A percentile compares a stretch with the other conserved stretches of the same genome.
These are phyloP conservation scores for Himantopus leucocephalus DNA, from an alignment of 2,113 vertebrate species.

Conservation along the genomic window DNA sequence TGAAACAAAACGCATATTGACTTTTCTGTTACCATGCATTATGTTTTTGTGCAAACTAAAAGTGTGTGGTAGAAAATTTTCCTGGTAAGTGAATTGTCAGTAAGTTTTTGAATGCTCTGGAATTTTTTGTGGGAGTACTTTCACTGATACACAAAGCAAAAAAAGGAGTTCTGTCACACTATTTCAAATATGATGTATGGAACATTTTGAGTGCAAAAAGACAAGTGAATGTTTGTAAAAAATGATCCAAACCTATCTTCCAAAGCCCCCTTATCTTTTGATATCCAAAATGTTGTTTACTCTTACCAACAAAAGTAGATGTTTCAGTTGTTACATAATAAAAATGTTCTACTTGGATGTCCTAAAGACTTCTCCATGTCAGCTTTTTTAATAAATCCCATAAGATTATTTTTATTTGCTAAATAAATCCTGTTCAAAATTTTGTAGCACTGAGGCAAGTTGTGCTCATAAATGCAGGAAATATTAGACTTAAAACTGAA, in stretches of 20 bases:
- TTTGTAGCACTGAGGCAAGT: not conserved
- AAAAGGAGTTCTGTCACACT: not conserved
- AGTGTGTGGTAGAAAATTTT: not conserved
- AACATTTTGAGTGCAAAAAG: not conserved
- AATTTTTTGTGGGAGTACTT: not conserved
- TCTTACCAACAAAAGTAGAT: not conserved
- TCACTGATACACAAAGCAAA: not conserved
- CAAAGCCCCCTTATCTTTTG: not conserved
- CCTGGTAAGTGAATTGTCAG: not conserved
- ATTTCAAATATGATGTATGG: not conserved
- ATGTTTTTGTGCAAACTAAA: not conserved
- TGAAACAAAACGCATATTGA: not conserved
- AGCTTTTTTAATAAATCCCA: not conserved
- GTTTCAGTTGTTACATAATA: not conserved
- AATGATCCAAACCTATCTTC: not conserved
- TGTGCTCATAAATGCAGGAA: not conserved
- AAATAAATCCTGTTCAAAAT: not conserved
- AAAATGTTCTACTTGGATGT: not conserved
- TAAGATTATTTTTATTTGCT: not conserved
- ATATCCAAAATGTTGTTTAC: not conserved
- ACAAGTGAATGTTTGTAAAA: not conserved
- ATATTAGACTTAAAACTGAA: not conserved
- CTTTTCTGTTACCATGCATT: not conserved
- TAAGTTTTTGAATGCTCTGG: not conserved
- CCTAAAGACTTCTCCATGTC: not conserved